Evolutionary conservation across 2,888 invertebrate genomes (phyloP).

Genomic region (Erynnis tages): DNA sequence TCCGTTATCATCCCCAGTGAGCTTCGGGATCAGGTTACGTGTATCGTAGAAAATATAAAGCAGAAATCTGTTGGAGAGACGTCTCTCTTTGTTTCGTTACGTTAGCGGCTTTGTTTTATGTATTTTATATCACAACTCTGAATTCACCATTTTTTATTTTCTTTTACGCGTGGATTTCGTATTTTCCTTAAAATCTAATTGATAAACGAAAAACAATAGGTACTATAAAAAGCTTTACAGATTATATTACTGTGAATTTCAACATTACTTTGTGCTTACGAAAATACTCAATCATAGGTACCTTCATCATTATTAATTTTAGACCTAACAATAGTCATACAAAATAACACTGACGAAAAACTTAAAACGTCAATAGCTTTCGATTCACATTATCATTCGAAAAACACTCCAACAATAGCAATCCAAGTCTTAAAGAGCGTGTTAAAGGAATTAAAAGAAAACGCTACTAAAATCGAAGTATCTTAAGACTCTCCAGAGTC

Average conservation of each 20-base stretch:
- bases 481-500: constrained; percentile 66
- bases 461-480: constrained; percentile 78
- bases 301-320: too few relatives aligned
- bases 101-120: constrained; percentile 1
- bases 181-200: too few relatives aligned
- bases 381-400: background rate
- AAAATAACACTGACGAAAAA: background rate
- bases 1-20: constrained; percentile 63
- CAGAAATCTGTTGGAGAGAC: constrained; percentile 54
- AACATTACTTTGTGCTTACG: too few relatives aligned
- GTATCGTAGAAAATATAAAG: constrained; percentile 53
- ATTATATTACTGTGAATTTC: too few relatives aligned
- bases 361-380: constrained; percentile 1
- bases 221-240: too few relatives aligned
- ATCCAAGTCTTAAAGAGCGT: constrained; percentile 21
- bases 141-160: background rate
- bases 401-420: constrained; percentile 16
- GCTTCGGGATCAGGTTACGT: constrained; percentile 55
- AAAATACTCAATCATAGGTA: too few relatives aligned
- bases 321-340: too few relatives aligned
- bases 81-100: constrained; percentile 20
- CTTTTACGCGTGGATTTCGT: too few relatives aligned
- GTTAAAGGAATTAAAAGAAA: constrained; percentile 63
- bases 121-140: background rate
- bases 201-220: too few relatives aligned